Base-by-base conservation (phyloP, 92 coral and sea anemone genomes). In the Virgularia gustaviana region DNA sequence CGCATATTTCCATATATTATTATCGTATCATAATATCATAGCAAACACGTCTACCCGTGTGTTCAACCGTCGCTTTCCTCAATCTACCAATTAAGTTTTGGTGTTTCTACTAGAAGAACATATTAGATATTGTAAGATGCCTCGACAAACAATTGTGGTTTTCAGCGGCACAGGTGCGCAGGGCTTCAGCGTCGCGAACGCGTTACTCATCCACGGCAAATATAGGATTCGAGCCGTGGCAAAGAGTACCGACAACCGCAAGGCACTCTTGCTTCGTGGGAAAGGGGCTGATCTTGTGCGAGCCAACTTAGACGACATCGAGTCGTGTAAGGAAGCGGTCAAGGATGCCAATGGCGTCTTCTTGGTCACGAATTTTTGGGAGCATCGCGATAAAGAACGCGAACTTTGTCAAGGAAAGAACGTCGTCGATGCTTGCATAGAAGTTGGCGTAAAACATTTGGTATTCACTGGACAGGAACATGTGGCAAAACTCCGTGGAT, bases 341-440 rank as follows among this genome's bases (percentile, higher is more conserved):
- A 77, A 58, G 27, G 91, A 87, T 18, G 82, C 86, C 3, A 59
- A 83, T 37, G 91, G 83, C 12, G 91, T 87, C 53, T 87, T 79
- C 45, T n/a, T 87, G 36, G 91, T 87, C 9, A 87, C 91, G 4
- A 83, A 87, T 49, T 87, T 75, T 72, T 87, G 91, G 91, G 88
- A 87, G 68, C 88, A 87, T 53, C 60, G 78, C 25, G 77, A 81
- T 49, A 72, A 56, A 24, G 78, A 87, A 45, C 81, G 81, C n/a
- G 91, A 87, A 61, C 64, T 87, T 20, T 75, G 65, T 18, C 91
- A 87, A 61, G 91, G 91, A 18, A 87, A 83, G 74, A 81, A 87
- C 58, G 88, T 82, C 13, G 73, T 76, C 24, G 88, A 83, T 45
- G 76, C 71, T 10, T 83, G 88, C 49, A 76, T 75, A 37, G 83